Conservation (phyloP, 1,140 invertebrate species). For the Procambarus virginalis region DNA sequence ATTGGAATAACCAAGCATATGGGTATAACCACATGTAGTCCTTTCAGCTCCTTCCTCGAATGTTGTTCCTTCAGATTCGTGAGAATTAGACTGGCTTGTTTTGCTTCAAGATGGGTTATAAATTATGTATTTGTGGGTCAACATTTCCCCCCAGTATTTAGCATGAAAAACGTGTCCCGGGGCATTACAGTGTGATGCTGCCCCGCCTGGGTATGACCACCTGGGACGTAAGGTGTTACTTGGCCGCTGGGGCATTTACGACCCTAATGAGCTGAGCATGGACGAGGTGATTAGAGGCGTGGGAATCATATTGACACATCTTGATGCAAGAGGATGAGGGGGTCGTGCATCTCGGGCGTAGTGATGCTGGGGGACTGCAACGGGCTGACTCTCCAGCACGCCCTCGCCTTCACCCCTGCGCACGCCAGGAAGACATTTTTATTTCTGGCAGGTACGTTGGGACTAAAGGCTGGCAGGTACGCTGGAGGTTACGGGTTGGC, state of each 20-base stretch:
- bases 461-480: too few relatives aligned
- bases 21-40: too few relatives aligned
- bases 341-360: constrained; percentile 72
- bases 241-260: constrained; percentile 55
- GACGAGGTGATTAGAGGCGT: constrained; percentile 57
- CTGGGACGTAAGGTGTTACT: constrained; percentile 66
- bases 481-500: too few relatives aligned
- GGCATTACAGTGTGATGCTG: constrained; percentile 56
- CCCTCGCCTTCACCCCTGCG: constrained; percentile 72
- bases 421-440: constrained; percentile 77
- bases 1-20: too few relatives aligned
- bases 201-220: constrained; percentile 67
- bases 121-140: background rate
- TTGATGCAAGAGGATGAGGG: constrained; percentile 71
- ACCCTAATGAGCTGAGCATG: constrained; percentile 72
- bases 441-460: constrained; percentile 78
- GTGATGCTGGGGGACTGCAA: constrained; percentile 73
- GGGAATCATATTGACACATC: constrained; percentile 64
- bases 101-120: too few relatives aligned
- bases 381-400: constrained; percentile 72
- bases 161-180: background rate
- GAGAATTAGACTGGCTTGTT: too few relatives aligned
- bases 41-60: too few relatives aligned
- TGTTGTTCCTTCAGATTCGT: too few relatives aligned
- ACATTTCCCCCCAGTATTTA: background rate